Conservation (phyloP, 2,888 invertebrate genomes). For the Neoitamus cyanurus region DNA sequence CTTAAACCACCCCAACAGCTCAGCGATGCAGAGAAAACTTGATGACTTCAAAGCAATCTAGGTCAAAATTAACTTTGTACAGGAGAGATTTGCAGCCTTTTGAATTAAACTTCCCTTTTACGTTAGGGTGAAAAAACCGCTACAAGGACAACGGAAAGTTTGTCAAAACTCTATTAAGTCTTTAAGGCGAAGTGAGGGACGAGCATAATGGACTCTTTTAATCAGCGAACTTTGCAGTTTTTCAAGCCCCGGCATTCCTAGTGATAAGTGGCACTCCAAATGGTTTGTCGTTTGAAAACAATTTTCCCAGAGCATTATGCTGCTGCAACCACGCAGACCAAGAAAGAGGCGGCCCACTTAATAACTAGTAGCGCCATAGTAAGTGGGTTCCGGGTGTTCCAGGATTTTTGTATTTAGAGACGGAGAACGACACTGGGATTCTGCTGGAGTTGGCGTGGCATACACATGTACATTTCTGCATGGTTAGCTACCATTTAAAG, state of each 20-base stretch:
- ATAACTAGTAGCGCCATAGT: not conserved
- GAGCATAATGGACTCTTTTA: not conserved
- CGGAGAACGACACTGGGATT: not conserved
- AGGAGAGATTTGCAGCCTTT: not conserved
- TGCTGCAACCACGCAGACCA: constrained; percentile 19
- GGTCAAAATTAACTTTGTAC: not conserved
- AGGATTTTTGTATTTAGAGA: not conserved
- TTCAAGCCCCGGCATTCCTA: not conserved
- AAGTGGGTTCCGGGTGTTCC: not conserved
- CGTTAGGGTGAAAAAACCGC: not conserved
- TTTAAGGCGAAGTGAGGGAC: not conserved
- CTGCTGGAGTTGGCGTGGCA: not conserved
- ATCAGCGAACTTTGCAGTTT: not conserved
- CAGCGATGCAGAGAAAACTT: not conserved
- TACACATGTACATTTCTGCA: constrained; percentile 4
- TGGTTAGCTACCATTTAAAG: not conserved
- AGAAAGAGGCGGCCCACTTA: constrained; percentile 6
- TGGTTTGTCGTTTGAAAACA: constrained; percentile 34
- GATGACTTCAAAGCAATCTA: not conserved
- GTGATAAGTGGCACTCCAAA: constrained; percentile 25
- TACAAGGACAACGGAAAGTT: not conserved
- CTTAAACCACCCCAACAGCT: not conserved
- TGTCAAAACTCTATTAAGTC: constrained; percentile 12
- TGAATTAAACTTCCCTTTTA: not conserved
- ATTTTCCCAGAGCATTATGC: constrained; percentile 25